Conservation (phyloP, 2,888 invertebrate genomes). For the Pterostichus niger region DNA sequence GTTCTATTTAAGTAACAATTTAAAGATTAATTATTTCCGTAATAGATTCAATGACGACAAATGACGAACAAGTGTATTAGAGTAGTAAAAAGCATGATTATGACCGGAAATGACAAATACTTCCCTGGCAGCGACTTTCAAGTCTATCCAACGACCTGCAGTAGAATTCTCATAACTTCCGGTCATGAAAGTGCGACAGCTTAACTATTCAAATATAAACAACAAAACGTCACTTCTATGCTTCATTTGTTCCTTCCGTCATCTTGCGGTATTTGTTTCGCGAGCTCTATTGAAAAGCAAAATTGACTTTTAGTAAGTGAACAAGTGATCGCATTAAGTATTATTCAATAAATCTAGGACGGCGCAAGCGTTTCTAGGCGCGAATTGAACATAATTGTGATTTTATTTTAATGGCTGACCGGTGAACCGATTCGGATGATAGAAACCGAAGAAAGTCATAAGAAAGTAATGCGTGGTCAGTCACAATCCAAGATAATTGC, state of each 20-base stretch:
- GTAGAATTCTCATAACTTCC: conserved; percentile 44
- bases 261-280: conserved; percentile 26
- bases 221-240: background rate
- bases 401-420: conserved; percentile 41
- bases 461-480: conserved; percentile 52
- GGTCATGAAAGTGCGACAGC: conserved; percentile 35
- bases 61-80: conserved; percentile 32
- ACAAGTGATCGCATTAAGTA: conserved; percentile 45
- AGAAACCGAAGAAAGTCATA: conserved; percentile 50
- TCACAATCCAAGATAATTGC: conserved; percentile 44
- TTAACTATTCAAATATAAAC: conserved; percentile 20
- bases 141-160: conserved; percentile 1
- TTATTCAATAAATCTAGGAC: conserved; percentile 47
- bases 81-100: conserved; percentile 12
- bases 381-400: conserved; percentile 49
- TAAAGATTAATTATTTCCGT: conserved; percentile 48
- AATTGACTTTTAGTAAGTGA: background rate
- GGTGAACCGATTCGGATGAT: conserved; percentile 50
- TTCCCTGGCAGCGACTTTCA: conserved; percentile 25
- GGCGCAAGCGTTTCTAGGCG: conserved; percentile 27
- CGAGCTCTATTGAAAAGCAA: conserved; percentile 14
- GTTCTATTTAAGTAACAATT: conserved; percentile 19
- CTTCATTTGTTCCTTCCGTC: conserved; percentile 37
- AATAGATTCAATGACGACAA: conserved; percentile 31
- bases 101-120: conserved; percentile 38